Conservation (phyloP, 2,797 vertebrate genomes). For the Stomatorhinus walkeri region DNA sequence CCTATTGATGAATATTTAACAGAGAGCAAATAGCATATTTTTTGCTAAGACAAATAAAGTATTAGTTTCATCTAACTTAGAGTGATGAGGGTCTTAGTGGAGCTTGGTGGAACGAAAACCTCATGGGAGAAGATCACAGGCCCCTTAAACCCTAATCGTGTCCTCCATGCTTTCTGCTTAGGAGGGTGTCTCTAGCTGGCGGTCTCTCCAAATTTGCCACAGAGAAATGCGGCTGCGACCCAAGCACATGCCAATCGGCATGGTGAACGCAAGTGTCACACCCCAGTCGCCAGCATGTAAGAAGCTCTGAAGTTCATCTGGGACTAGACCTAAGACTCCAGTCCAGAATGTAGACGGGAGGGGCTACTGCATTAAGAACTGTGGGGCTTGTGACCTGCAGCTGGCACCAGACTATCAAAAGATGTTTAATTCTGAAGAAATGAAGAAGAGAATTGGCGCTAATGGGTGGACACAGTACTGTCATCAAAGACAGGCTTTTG, state of each 20-base stretch:
- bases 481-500: background rate
- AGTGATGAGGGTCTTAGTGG: background rate
- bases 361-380: background rate
- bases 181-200: background rate
- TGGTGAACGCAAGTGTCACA: background rate
- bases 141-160: background rate
- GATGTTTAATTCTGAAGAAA: background rate
- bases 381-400: background rate
- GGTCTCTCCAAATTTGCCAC: background rate
- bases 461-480: background rate
- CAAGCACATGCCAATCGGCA: background rate
- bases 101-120: background rate
- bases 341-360: background rate
- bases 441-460: background rate
- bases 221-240: background rate
- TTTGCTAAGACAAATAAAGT: background rate
- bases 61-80: background rate
- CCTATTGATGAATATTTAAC: constrained; percentile 13
- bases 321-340: background rate
- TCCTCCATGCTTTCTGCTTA: background rate
- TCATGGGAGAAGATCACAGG: background rate
- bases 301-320: background rate
- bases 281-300: background rate
- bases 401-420: background rate
- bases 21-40: background rate